Conservation (phyloP, 2,797 vertebrate genomes). For the Eurystomus glaucurus region DNA sequence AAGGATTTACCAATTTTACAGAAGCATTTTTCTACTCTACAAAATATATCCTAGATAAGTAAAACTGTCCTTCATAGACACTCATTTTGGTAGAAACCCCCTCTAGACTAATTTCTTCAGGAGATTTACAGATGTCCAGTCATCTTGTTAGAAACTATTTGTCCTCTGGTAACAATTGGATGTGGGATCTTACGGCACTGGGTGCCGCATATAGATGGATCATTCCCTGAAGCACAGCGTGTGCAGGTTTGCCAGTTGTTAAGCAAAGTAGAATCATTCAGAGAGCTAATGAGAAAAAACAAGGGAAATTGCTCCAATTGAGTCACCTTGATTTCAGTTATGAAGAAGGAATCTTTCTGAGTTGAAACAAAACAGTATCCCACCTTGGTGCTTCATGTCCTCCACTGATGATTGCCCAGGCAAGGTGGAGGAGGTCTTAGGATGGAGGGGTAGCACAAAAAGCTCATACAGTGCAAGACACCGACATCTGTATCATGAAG, state of each 20-base stretch:
- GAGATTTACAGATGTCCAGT: not conserved
- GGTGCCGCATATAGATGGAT: rapidly evolving
- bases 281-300: not conserved
- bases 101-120: not conserved
- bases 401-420: not conserved
- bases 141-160: not conserved
- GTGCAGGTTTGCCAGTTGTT: not conserved
- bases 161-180: not conserved
- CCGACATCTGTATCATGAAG: not conserved
- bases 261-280: not conserved
- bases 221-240: not conserved
- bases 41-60: not conserved
- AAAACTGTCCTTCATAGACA: not conserved
- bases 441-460: not conserved
- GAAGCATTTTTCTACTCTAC: not conserved
- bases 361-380: not conserved
- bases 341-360: not conserved
- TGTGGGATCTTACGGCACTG: not conserved
- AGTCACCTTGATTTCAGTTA: not conserved
- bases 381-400: not conserved
- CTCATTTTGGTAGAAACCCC: not conserved
- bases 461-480: rapidly evolving
- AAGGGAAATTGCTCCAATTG: not conserved
- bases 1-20: not conserved
- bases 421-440: rapidly evolving